phyloP scores from a whole-genome alignment of 2,797 vertebrate genomes.

The Hybognathus amarus region DNA sequence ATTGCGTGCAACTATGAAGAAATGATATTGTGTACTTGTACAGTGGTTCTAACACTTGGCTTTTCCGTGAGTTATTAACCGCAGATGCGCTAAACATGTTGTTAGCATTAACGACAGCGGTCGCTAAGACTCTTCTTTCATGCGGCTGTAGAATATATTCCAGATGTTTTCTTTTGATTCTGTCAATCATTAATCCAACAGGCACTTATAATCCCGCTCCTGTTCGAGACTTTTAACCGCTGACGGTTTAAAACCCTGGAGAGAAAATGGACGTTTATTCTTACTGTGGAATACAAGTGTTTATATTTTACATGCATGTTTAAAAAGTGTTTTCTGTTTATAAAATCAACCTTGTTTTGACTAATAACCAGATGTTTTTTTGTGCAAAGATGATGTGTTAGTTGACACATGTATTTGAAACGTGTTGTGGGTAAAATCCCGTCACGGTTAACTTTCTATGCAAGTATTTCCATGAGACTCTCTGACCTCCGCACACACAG shows the following conservation, averaged over 20 bases:
- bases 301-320: constrained; percentile 16
- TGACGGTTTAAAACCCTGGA: background rate
- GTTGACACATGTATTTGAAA: constrained; percentile 11
- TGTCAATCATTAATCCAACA: background rate
- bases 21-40: constrained; percentile 77
- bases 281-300: constrained; percentile 7
- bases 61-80: constrained; percentile 83
- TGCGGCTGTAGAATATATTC: background rate
- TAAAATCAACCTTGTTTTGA: constrained; percentile 5
- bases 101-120: constrained; percentile 60
- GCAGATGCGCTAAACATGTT: constrained; percentile 74
- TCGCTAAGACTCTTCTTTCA: constrained; percentile 47
- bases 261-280: background rate
- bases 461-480: constrained; percentile 73
- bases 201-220: background rate
- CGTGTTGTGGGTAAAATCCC: constrained; percentile 9
- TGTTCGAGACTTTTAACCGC: background rate
- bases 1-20: constrained; percentile 79
- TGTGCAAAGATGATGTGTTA: constrained; percentile 21
- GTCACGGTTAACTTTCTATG: constrained; percentile 78
- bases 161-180: background rate
- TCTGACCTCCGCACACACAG: constrained; percentile 58
- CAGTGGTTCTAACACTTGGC: constrained; percentile 77
- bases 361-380: constrained; percentile 12
- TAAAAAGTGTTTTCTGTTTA: background rate